These are phyloP conservation scores for Decapterus maruadsi DNA, from an alignment of 2,797 vertebrate genomes.

Conservation along the genomic window DNA sequence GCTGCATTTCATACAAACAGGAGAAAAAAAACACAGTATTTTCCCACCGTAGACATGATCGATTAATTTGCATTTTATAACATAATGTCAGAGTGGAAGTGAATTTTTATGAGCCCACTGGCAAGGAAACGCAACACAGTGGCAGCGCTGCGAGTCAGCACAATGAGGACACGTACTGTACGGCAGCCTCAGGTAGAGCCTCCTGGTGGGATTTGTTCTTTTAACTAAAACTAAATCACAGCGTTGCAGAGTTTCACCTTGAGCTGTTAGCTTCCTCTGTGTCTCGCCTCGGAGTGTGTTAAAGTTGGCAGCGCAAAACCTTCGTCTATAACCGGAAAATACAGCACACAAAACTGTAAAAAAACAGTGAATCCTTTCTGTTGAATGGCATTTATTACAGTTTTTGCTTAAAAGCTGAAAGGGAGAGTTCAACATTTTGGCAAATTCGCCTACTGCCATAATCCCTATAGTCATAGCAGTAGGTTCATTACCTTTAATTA, in stretches of 20 bases:
- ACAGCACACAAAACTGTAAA: too few species aligned
- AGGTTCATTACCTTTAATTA: too few species aligned
- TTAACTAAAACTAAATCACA: not conserved
- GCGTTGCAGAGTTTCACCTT: slow-evolving; percentile 4
- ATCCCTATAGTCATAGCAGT: too few species aligned
- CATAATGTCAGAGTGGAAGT: not conserved
- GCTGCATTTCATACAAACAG: not conserved
- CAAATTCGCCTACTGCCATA: too few species aligned
- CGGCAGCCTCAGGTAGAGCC: slow-evolving; percentile 19
- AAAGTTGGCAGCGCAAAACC: not conserved
- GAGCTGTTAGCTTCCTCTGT: slow-evolving; percentile 1
- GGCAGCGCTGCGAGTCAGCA: slow-evolving; percentile 3
- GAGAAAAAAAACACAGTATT: not conserved
- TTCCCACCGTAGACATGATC: not conserved
- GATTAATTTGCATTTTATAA: slow-evolving; percentile 21
- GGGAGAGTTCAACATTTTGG: too few species aligned
- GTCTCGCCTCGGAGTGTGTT: not conserved
- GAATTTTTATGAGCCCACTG: not conserved
- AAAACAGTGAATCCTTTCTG: too few species aligned
- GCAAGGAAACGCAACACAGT: slow-evolving; percentile 4
- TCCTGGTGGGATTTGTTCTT: slow-evolving; percentile 20
- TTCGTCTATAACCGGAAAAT: not conserved
- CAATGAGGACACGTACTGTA: not conserved
- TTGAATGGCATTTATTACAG: too few species aligned
- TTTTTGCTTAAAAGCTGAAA: too few species aligned